Percentiles rank a stretch among this genome's conserved stretches.
Conservation (phyloP, 2,888 invertebrate genomes). For the Cylloceria caligata region DNA sequence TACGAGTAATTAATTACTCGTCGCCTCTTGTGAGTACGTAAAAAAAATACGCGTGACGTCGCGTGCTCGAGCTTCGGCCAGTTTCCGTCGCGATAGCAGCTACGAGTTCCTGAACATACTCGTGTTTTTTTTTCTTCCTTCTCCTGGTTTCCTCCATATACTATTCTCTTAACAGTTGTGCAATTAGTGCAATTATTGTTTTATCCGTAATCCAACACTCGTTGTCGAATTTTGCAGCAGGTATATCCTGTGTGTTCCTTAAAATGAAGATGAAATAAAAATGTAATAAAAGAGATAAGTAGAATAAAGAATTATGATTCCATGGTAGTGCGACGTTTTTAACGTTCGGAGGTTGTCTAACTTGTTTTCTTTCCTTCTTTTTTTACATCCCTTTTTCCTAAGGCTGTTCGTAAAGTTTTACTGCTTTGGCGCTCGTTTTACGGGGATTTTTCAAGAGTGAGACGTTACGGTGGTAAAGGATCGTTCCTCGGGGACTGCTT, state of each 20-base stretch:
- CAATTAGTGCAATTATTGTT: slow-evolving; percentile 66
- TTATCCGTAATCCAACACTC: slow-evolving; percentile 62
- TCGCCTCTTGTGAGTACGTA: slow-evolving; percentile 11
- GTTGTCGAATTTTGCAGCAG: background rate
- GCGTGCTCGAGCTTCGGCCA: slow-evolving; percentile 62
- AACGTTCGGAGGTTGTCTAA: background rate
- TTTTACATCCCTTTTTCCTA: slow-evolving; percentile 6
- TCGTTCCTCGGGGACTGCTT: slow-evolving; percentile 32
- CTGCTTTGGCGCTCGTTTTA: slow-evolving; percentile 13
- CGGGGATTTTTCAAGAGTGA: slow-evolving; percentile 46
- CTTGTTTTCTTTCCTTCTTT: background rate
- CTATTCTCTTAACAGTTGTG: slow-evolving; percentile 54
- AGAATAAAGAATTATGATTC: slow-evolving; percentile 25
- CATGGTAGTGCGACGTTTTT: slow-evolving; percentile 19
- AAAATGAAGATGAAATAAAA: slow-evolving; percentile 13
- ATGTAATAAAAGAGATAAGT: slow-evolving; percentile 18
- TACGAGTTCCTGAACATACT: slow-evolving; percentile 28
- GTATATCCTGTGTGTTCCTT: slow-evolving; percentile 39
- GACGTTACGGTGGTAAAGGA: slow-evolving; percentile 39
- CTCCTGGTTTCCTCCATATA: slow-evolving; percentile 32
- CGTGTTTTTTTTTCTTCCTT: slow-evolving; percentile 37
- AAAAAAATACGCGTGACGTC: slow-evolving; percentile 33
- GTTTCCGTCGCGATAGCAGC: slow-evolving; percentile 64
- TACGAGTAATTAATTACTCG: too few relatives aligned
- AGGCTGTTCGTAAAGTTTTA: slow-evolving; percentile 15